Base-by-base conservation (phyloP, 2,113 vertebrate species). In the Centropristis striata region DNA sequence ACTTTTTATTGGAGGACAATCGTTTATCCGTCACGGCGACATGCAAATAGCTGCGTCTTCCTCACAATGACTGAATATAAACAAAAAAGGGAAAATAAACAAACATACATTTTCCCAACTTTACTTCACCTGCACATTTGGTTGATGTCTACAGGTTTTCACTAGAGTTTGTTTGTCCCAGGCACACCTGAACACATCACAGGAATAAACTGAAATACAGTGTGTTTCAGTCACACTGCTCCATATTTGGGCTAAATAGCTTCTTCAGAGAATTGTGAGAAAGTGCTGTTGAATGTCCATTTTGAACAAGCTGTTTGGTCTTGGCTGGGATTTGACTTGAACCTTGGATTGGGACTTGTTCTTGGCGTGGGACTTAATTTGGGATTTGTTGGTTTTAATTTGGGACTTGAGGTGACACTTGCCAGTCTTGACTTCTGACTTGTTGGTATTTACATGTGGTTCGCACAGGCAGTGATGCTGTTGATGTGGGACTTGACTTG, bases 1-100 rank as follows among this genome's bases (percentile, higher is more conserved):
- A 70, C 51, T 70, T 84, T 70, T 71, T 55, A 66, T 81, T 80
- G 39, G 60, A 71, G 46, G 60, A 85, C 59, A 71, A 68, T 76
- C 12, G 4, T 75, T 85, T 55, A 71, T 85, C 41, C 8, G 28
- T 73, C 60, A 63, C 23, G 5, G 42, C 71, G 69, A 58, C 41
- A 50, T 76, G 44, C 46, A 83, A 83, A 82, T 54, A 23, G 54
- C 10, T 18, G 25, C 0, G 3, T 64, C 60, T 79, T 76, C 15
- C n/a, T 63, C 25, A 11, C 46, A 61, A 71, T 47, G 66, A 42
- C 63, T 46, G 36, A 55, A 55, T 50, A 79, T 13, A 49, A 74
- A 57, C 28, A 83, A 61, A 77, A 15, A 73, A 46, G 2, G 37
- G 46, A 63, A 20, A 16, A 49, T 6, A 65, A 71, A 42, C 54